Percentiles rank a stretch among this genome's conserved stretches.
Conservation (phyloP, 2,113 vertebrate genomes). For the Brachyhypopomus occidentalis region DNA sequence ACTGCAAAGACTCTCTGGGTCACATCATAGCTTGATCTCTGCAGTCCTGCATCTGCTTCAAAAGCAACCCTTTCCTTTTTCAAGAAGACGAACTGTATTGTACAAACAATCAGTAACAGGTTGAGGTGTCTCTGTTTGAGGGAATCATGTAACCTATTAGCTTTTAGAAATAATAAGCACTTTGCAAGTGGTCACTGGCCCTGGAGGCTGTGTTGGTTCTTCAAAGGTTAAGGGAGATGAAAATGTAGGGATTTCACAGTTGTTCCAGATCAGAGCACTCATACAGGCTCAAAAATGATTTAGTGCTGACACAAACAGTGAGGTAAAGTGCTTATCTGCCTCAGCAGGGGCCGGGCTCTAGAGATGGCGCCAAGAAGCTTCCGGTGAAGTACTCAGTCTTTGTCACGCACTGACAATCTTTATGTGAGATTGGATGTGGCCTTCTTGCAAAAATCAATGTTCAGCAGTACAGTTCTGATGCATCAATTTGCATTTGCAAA, state of each 20-base stretch:
- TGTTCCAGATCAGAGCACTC: slow-evolving; percentile 24
- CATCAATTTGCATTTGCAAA: slow-evolving; percentile 23
- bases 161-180: not conserved
- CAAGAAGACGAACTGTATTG: slow-evolving; percentile 22
- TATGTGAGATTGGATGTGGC: slow-evolving; percentile 11
- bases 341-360: slow-evolving; percentile 31
- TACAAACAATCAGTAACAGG: slow-evolving; percentile 6
- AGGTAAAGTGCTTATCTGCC: slow-evolving; percentile 39
- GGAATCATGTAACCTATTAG: slow-evolving; percentile 1
- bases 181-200: not conserved
- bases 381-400: slow-evolving; percentile 31
- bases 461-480: slow-evolving; percentile 25
- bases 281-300: slow-evolving; percentile 3
- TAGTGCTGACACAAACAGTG: slow-evolving; percentile 39
- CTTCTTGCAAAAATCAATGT: not conserved
- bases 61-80: slow-evolving; percentile 19
- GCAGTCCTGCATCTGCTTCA: slow-evolving; percentile 5
- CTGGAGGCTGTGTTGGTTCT: not conserved
- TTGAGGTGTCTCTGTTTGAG: not conserved
- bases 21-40: not conserved
- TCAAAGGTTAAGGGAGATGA: not conserved
- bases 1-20: not conserved
- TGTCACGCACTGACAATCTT: slow-evolving; percentile 36
- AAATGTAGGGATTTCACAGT: not conserved
- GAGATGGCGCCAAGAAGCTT: slow-evolving; percentile 28